A percentile compares a stretch with the other conserved stretches of the same genome.
phyloP scores from a whole-genome alignment of 2,888 invertebrate species.

The Cephus runcator region DNA sequence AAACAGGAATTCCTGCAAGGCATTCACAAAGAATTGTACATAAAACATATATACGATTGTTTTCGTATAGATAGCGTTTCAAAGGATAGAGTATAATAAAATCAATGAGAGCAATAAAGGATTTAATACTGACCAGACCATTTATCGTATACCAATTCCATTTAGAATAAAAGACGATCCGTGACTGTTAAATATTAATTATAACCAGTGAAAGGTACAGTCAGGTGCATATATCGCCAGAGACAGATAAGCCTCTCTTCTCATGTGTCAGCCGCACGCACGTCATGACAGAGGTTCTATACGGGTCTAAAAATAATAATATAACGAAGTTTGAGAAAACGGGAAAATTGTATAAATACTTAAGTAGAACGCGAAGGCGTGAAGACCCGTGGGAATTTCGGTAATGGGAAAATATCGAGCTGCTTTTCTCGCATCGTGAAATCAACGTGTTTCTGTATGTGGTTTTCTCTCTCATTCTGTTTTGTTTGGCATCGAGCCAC shows the following conservation, averaged over 20 bases:
- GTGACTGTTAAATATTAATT: not conserved
- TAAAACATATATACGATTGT: not conserved
- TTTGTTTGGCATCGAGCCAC: not conserved
- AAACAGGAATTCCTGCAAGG: slow-evolving; percentile 1
- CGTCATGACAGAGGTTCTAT: not conserved
- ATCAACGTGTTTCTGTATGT: not conserved
- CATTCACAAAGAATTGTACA: not conserved
- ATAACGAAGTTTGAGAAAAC: not conserved
- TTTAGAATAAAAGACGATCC: not conserved
- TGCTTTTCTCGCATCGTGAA: not conserved
- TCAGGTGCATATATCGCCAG: not conserved
- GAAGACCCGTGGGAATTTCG: not conserved
- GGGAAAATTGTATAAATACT: not conserved
- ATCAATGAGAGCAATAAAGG: not conserved
- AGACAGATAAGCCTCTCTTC: not conserved
- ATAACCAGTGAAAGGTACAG: not conserved
- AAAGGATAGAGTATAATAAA: not conserved
- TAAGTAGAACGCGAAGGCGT: not conserved
- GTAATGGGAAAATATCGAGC: not conserved
- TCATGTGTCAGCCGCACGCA: not conserved
- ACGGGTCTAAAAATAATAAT: not conserved
- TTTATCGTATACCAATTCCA: not conserved
- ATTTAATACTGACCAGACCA: not conserved
- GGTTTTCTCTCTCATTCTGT: not conserved
- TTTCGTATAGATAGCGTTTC: not conserved